Evolutionary conservation across 1,140 invertebrate genomes (phyloP), one percentile per base, ranked within the genome.

Genomic region (Megalonaias nervosa): DNA sequence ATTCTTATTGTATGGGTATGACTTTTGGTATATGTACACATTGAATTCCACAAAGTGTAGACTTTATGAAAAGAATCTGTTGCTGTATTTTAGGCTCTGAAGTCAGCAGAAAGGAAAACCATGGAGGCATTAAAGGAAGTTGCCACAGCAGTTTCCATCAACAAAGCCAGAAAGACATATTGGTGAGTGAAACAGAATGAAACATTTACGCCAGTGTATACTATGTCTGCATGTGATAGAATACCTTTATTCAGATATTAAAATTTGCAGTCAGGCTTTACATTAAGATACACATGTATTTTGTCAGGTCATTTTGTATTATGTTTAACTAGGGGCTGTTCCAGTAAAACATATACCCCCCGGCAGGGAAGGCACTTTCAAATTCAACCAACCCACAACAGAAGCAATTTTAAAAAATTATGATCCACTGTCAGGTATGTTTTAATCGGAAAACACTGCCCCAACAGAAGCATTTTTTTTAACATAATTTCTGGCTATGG

Each of bases 111-210:
- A 86, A 95, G 94, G 81, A 99, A 98, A 90, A 98, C 98, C 0
- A 97, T 97, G 88, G 95, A 98, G 91, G 95, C 96, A 0, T 91
- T 99, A 16, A 99, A 99, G 90, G 97, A 99, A 90, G 96, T 98
- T 0, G 86, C 90, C 66, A 88, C 77, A 80, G 89, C 88, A 77
- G 95, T 96, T 84, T 94, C 95, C 6, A 98, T 99, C 78, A 96
- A 95, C 80, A 99, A 99, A 92, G 94, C 95, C 17, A 92, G 98
- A 67, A 98, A 98, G 91, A 94, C 90, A 2, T 91, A 91, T 78
- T 93, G 92, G 93, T 91, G 81, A 80, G 77, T 71, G 11, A 64
- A n/a, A 16, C 15, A 66, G 13, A 56, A 71, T 56, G 15, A 19
- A 65, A 65, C 21, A 65, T 65, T 65, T 65, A 65, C n/a, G 1